phyloP scores from a whole-genome alignment of 2,797 vertebrate genomes.

The Labroides dimidiatus region DNA sequence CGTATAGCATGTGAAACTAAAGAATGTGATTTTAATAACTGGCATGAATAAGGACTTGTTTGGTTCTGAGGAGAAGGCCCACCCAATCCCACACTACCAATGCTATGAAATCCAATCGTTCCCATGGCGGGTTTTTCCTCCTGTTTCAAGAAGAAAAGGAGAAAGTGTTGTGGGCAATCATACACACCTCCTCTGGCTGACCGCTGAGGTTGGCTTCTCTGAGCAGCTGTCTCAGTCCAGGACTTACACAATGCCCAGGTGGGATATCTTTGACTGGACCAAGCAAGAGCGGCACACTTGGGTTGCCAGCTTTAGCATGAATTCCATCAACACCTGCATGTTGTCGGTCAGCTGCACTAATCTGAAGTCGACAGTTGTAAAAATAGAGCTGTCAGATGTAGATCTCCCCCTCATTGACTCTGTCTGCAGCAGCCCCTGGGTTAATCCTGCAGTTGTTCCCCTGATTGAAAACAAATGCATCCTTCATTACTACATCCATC shows the following conservation, averaged over 20 bases:
- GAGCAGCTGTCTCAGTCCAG: slow-evolving; percentile 50
- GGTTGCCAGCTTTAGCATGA: slow-evolving; percentile 60
- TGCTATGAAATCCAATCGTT: slow-evolving; percentile 51
- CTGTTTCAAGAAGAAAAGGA: slow-evolving; percentile 29
- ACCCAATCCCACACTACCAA: slow-evolving; percentile 20
- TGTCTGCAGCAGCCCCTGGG: slow-evolving; percentile 18
- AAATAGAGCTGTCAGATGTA: slow-evolving; percentile 64
- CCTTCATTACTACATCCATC: slow-evolving; percentile 50
- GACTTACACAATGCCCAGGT: slow-evolving; percentile 40
- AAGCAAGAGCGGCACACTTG: slow-evolving; percentile 33
- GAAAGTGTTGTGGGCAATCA: slow-evolving; percentile 38
- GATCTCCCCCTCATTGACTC: slow-evolving; percentile 40
- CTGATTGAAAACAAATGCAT: slow-evolving; percentile 70
- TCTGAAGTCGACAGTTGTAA: slow-evolving; percentile 76
- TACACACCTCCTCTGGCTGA: slow-evolving; percentile 24
- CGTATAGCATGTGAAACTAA: slow-evolving; percentile 42
- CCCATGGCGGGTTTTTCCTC: slow-evolving; percentile 13
- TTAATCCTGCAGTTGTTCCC: slow-evolving; percentile 77
- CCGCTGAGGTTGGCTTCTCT: slow-evolving; percentile 27
- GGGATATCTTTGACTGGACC: slow-evolving; percentile 50
- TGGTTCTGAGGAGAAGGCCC: slow-evolving; percentile 39
- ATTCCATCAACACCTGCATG: slow-evolving; percentile 68
- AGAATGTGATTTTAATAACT: slow-evolving; percentile 45
- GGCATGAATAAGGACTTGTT: slow-evolving; percentile 46
- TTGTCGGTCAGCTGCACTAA: slow-evolving; percentile 75